These are phyloP conservation scores for Pissodes strobi DNA, from an alignment of 1,140 invertebrate genomes.

Conservation along the genomic window DNA sequence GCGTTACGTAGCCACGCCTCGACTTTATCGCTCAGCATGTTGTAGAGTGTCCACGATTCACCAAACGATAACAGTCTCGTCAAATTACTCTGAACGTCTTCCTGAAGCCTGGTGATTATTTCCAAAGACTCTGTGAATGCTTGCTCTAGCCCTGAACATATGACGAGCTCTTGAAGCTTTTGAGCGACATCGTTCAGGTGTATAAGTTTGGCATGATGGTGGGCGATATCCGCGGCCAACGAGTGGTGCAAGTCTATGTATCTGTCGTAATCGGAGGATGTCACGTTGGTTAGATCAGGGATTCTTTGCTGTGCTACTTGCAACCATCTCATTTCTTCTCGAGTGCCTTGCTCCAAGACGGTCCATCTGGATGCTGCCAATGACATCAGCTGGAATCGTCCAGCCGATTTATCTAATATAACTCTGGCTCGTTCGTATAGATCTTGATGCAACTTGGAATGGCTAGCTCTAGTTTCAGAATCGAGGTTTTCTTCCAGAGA, in stretches of 20 bases:
- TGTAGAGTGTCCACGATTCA: constrained; percentile 76
- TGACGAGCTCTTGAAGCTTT: constrained; percentile 72
- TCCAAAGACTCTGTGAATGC: constrained; percentile 71
- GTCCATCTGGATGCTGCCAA: constrained; percentile 82
- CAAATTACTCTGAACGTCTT: constrained; percentile 73
- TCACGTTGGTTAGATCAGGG: constrained; percentile 75
- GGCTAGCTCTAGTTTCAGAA: constrained; percentile 72
- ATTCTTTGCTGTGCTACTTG: constrained; percentile 79
- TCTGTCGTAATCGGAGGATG: constrained; percentile 79
- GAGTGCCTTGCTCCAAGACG: constrained; percentile 76
- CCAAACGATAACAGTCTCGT: constrained; percentile 71
- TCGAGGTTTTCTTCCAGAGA: constrained; percentile 83
- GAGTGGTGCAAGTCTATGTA: constrained; percentile 83
- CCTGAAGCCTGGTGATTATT: constrained; percentile 70
- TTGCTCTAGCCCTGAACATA: constrained; percentile 72
- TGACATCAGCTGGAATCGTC: constrained; percentile 78
- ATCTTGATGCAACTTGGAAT: constrained; percentile 74
- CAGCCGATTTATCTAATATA: constrained; percentile 78
- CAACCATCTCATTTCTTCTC: constrained; percentile 80
- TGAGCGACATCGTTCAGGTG: constrained; percentile 73
- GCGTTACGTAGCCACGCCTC: constrained; percentile 75
- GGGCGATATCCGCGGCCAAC: constrained; percentile 73
- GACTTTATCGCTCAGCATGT: constrained; percentile 70
- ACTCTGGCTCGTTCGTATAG: constrained; percentile 73
- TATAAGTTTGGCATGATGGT: constrained; percentile 75